Base-by-base conservation (phyloP, 2,797 vertebrate genomes). In the Nyctalus aviator region DNA sequence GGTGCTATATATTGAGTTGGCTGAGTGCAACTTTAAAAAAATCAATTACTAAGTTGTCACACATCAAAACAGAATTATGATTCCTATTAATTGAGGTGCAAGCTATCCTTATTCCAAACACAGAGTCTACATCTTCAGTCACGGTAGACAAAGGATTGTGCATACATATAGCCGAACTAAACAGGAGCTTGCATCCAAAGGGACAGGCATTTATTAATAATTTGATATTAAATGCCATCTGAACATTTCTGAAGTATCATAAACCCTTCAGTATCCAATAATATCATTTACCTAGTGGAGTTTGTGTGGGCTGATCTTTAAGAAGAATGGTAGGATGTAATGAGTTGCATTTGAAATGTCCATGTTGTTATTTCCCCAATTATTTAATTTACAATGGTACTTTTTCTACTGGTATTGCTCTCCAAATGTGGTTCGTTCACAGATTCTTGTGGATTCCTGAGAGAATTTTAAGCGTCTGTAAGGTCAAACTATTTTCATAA, bases 21-120 rank as follows among this genome's bases (percentile, higher is more conserved):
- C 75, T 90, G 48, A 91, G 25, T 32, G 25, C 35, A 88, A 81
- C 84, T 81, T 92, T 88, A 75, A 92, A 86, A 86, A 88, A 88
- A 21, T 72, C 92, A 94, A 95, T 93, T 91, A 73, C 23, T 84
- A n/a, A 68, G 30, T 91, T 94, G 53, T 94, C 94, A 89, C 44
- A 25, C 69, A 84, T 87, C 20, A 41, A 76, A 50, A 64, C 37
- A 78, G 62, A 95, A 82, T 92, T 87, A 87, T 69, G 35, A 55
- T 92, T 92, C 25, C 71, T 83, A 59, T 81, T 94, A 96, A 71
- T 44, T 68, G 37, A 94, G 41, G 35, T 84, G 8, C 44, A 89
- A 62, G 2, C 15, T 86, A 55, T 55, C n/a, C 12, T 87, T 93
- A 82, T 37, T 88, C 13, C n/a, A 94, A 95, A 92, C 23, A 64